phyloP scores from a whole-genome alignment of 2,797 vertebrate genomes.

The Margarornis squamiger region DNA sequence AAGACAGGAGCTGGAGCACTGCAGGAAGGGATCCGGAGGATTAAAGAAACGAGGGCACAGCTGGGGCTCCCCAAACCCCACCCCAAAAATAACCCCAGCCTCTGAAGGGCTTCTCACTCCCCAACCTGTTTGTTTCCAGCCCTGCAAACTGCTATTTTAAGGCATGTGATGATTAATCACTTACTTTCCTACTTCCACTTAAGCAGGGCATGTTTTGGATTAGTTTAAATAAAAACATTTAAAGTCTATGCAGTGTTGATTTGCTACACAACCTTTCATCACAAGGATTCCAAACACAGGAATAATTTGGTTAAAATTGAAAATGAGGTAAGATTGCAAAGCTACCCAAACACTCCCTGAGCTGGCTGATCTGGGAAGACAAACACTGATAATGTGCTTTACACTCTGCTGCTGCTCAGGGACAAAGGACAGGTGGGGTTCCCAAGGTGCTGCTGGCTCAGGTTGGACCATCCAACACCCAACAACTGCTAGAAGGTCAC shows the following conservation, averaged over 20 bases:
- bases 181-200: neutral
- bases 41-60: neutral
- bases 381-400: neutral
- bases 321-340: neutral
- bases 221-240: conserved; percentile 26
- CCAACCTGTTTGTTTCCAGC: neutral
- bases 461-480: neutral
- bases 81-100: neutral
- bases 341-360: neutral
- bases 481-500: neutral
- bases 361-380: neutral
- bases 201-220: neutral
- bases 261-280: neutral
- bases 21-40: neutral
- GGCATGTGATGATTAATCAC: conserved; percentile 5
- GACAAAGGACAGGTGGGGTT: neutral
- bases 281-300: neutral
- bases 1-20: neutral
- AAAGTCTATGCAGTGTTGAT: neutral
- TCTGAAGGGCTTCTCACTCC: neutral
- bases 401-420: neutral
- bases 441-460: neutral
- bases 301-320: neutral
- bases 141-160: neutral
- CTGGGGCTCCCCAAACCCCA: neutral